Evolutionary conservation across 2,797 vertebrate genomes (phyloP).

Genomic region (Tamandua tetradactyla): DNA sequence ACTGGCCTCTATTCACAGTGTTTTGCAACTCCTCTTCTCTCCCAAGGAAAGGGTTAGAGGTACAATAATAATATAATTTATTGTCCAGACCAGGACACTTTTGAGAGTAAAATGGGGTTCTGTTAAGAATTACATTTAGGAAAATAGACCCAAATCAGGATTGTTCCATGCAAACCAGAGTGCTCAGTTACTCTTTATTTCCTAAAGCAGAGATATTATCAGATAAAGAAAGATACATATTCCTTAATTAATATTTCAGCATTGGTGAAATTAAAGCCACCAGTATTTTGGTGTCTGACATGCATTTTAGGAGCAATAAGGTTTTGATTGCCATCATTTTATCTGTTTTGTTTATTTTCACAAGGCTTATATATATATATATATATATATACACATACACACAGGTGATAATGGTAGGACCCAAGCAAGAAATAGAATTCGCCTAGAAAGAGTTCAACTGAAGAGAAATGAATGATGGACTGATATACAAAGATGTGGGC

Average conservation of each 20-base stretch:
- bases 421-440: not conserved
- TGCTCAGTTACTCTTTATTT: not conserved
- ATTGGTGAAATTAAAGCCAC: not conserved
- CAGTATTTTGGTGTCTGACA: not conserved
- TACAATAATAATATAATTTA: not conserved
- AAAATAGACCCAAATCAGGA: slow-evolving; percentile 2
- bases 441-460: not conserved
- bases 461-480: not conserved
- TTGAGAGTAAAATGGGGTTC: slow-evolving; percentile 5
- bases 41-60: not conserved
- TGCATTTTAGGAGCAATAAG: not conserved
- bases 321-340: not conserved
- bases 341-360: slow-evolving; percentile 14
- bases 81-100: not conserved
- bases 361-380: no score
- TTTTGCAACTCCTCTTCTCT: slow-evolving; percentile 12
- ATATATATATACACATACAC: no score
- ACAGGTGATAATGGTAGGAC: not conserved
- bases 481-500: not conserved
- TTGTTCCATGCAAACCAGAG: not conserved
- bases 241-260: not conserved
- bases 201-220: slow-evolving; percentile 10
- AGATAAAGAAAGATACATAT: not conserved
- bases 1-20: not conserved
- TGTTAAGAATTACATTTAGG: slow-evolving; percentile 5